These are phyloP conservation scores for Campylorhamphus procurvoides DNA, from an alignment of 2,113 vertebrate species.

Conservation along the genomic window DNA sequence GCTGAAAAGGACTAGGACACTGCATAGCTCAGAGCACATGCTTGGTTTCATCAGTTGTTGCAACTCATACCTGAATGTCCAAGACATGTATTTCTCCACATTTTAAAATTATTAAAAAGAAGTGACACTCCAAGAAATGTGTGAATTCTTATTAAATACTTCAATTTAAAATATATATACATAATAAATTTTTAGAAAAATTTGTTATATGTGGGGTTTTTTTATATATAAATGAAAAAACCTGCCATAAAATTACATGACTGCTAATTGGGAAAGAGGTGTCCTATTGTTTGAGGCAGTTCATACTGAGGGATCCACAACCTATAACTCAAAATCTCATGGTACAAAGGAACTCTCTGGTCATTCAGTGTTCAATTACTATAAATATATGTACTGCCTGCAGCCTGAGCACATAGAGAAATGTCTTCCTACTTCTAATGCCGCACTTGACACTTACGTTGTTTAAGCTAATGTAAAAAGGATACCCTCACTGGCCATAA, in stretches of 20 bases:
- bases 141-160: background rate
- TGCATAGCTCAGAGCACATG: background rate
- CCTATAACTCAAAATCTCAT: background rate
- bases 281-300: background rate
- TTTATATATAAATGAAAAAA: background rate
- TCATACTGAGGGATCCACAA: background rate
- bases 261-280: background rate
- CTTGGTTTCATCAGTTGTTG: background rate
- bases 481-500: rapidly evolving
- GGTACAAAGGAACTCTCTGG: background rate
- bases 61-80: background rate
- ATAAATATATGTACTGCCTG: background rate
- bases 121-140: background rate
- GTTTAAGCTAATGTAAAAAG: background rate
- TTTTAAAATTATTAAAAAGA: background rate
- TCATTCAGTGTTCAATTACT: background rate
- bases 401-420: background rate
- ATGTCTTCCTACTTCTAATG: background rate
- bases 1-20: background rate
- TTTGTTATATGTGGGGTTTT: background rate
- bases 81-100: rapidly evolving
- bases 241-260: background rate
- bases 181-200: too few relatives aligned
- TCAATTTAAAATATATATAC: background rate
- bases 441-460: background rate